Percentiles rank a stretch among this genome's conserved stretches.
phyloP scores from a whole-genome alignment of 2,113 vertebrate genomes.

The Typhlomys cinereus region DNA sequence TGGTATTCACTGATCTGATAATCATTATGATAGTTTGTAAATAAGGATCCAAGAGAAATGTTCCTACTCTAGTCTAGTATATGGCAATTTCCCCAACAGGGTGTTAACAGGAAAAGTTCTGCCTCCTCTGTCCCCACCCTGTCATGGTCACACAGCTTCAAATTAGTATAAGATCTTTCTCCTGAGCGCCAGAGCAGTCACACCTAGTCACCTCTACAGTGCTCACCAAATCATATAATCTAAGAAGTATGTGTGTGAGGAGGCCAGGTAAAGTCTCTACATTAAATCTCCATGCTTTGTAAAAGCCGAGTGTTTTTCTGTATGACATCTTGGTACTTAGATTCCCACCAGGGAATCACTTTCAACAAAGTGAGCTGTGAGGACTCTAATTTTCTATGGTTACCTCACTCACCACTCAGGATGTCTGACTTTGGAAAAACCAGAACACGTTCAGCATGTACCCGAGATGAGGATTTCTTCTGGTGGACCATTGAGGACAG shows the following conservation, averaged over 20 bases:
- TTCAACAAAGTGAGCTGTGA: not conserved
- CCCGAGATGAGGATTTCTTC: not conserved
- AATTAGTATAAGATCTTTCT: not conserved
- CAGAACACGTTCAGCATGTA: not conserved
- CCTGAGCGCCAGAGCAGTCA: not conserved
- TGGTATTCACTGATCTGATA: not conserved
- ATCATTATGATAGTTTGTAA: not conserved
- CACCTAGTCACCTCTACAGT: not conserved
- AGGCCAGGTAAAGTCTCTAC: not conserved
- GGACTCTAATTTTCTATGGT: not conserved
- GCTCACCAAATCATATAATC: not conserved
- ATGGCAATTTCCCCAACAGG: not conserved
- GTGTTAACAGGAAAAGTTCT: not conserved
- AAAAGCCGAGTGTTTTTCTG: not conserved
- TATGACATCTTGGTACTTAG: not conserved
- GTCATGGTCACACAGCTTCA: not conserved
- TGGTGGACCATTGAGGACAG: not conserved
- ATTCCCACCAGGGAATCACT: not conserved
- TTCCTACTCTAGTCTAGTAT: not conserved
- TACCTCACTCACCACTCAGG: not conserved
- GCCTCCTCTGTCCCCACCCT: too few species aligned
- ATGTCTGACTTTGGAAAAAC: not conserved
- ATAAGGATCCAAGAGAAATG: not conserved
- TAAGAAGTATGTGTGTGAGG: not conserved
- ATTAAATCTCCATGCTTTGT: not conserved